These are phyloP conservation scores for Gavia stellata DNA, from an alignment of 2,113 vertebrate genomes.

Conservation along the genomic window DNA sequence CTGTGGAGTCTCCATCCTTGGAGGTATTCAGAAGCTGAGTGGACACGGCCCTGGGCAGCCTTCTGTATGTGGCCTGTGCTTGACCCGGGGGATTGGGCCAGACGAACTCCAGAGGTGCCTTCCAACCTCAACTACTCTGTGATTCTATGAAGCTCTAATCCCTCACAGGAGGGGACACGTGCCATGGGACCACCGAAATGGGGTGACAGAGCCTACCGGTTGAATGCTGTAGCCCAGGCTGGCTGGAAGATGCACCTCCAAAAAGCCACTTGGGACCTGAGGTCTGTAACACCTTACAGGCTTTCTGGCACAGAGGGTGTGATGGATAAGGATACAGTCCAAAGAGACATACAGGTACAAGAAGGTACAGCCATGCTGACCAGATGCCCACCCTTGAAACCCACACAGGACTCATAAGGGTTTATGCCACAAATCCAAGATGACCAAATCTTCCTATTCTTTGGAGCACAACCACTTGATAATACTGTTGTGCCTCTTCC, in stretches of 20 bases:
- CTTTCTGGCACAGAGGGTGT: neutral
- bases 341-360: neutral
- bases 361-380: neutral
- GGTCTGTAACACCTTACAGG: neutral
- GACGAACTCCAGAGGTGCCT: neutral
- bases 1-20: neutral
- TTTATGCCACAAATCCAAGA: neutral
- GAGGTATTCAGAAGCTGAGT: neutral
- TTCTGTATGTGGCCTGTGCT: neutral
- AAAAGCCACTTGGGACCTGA: neutral
- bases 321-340: neutral
- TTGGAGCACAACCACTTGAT: neutral
- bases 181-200: neutral
- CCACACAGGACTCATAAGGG: neutral
- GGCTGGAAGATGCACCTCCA: neutral
- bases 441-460: neutral
- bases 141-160: neutral
- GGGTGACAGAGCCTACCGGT: neutral
- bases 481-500: neutral
- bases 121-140: neutral
- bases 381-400: neutral
- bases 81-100: neutral
- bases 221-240: neutral
- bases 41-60: neutral
- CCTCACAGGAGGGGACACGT: neutral